These are phyloP conservation scores for Allophyes oxyacanthae DNA, from an alignment of 2,888 invertebrate genomes.

Conservation along the genomic window DNA sequence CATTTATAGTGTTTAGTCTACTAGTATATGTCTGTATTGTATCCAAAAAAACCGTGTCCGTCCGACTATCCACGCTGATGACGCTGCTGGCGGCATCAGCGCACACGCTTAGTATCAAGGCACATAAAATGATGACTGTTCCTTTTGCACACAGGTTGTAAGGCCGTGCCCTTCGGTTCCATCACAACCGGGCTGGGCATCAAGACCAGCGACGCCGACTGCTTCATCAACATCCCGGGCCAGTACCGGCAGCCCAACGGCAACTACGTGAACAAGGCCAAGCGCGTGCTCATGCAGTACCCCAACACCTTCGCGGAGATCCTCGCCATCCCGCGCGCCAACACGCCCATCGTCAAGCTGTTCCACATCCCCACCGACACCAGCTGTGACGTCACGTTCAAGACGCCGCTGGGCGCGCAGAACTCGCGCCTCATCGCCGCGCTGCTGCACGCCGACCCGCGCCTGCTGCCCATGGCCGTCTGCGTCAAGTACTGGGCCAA, in stretches of 20 bases:
- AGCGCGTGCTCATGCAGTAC: constrained; percentile 74
- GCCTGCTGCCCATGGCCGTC: constrained; percentile 90
- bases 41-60: too few species aligned
- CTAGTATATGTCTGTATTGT: too few species aligned
- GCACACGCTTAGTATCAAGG: too few species aligned
- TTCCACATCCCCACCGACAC: constrained; percentile 90
- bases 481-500: constrained; percentile 93
- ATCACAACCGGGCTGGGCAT: constrained; percentile 92
- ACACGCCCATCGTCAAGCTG: constrained; percentile 94
- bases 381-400: constrained; percentile 93
- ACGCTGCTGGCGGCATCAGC: too few species aligned
- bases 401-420: constrained; percentile 91
- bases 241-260: constrained; percentile 50
- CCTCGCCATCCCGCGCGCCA: constrained; percentile 91
- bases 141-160: constrained; percentile 68
- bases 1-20: too few species aligned
- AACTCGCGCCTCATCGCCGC: constrained; percentile 91
- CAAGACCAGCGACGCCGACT: constrained; percentile 92
- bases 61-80: too few species aligned
- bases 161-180: constrained; percentile 91
- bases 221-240: constrained; percentile 88
- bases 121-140: background rate
- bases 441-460: constrained; percentile 88
- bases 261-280: constrained; percentile 71
- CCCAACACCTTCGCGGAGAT: constrained; percentile 87